Percentiles rank a stretch among this genome's conserved stretches.
Conservation (phyloP, 2,797 vertebrate species). For the Clarias pachynema region DNA sequence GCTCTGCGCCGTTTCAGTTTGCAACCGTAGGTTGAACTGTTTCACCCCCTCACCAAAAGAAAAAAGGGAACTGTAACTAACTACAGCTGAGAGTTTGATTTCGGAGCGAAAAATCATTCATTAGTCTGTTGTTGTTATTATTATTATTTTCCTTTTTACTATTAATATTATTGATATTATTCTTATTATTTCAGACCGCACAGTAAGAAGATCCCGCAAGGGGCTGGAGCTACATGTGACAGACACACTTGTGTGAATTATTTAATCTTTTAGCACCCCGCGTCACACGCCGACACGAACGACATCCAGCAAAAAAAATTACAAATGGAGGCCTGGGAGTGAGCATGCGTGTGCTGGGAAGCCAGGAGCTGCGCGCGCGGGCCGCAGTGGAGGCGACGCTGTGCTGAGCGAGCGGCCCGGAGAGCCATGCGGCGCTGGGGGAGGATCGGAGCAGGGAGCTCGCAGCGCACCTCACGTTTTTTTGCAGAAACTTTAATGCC, state of each 20-base stretch:
- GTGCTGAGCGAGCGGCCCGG: slow-evolving; percentile 37
- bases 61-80: not conserved
- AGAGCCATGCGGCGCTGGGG: slow-evolving; percentile 72
- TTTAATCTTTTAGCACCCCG: slow-evolving; percentile 47
- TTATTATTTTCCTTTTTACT: not conserved
- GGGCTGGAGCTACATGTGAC: slow-evolving; percentile 50
- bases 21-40: slow-evolving; percentile 36
- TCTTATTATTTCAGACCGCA: not conserved
- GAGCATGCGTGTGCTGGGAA: slow-evolving; percentile 47
- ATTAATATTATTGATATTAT: not conserved
- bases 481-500: slow-evolving; percentile 56
- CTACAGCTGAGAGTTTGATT: not conserved
- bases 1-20: slow-evolving; percentile 25
- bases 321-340: slow-evolving; percentile 57
- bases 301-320: slow-evolving; percentile 16
- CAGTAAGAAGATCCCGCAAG: slow-evolving; percentile 39
- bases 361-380: slow-evolving; percentile 39
- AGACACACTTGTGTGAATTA: slow-evolving; percentile 58
- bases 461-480: slow-evolving; percentile 55
- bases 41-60: slow-evolving; percentile 22
- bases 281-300: slow-evolving; percentile 25
- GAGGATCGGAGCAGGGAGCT: slow-evolving; percentile 65
- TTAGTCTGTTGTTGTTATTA: not conserved
- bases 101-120: not conserved
- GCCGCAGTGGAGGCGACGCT: slow-evolving; percentile 41